A percentile compares a stretch with the other conserved stretches of the same genome.
Conservation (phyloP, 2,113 vertebrate species). For the Odontophorus gujanensis region DNA sequence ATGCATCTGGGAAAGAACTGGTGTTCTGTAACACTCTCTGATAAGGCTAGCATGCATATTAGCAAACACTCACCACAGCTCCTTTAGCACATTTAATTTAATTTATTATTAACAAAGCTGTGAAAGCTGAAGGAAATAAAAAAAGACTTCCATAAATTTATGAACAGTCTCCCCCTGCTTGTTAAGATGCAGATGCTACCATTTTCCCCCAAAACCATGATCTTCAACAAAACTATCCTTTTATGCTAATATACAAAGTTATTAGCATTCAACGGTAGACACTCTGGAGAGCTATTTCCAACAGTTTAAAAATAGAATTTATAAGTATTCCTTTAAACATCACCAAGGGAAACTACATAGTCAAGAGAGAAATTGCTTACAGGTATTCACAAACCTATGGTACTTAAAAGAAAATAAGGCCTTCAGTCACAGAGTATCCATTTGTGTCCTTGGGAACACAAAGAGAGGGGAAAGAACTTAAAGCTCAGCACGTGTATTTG, state of each 20-base stretch:
- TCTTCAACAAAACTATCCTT: conserved; percentile 60
- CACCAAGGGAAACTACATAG: conserved; percentile 48
- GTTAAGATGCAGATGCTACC: conserved; percentile 23
- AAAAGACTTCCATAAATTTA: conserved; percentile 17
- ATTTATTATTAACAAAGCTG: conserved; percentile 42
- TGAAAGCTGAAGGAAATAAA: neutral
- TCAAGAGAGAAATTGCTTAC: conserved; percentile 54
- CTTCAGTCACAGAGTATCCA: conserved; percentile 1
- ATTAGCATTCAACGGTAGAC: conserved; percentile 51
- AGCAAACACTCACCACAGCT: conserved; percentile 6
- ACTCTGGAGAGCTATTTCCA: conserved; percentile 50
- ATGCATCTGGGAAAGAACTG: conserved; percentile 28
- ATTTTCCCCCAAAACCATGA: neutral
- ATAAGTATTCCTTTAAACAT: conserved; percentile 52
- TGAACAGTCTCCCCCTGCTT: neutral
- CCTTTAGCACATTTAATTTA: conserved; percentile 47
- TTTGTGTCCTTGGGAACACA: conserved; percentile 41
- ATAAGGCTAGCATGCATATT: conserved; percentile 20
- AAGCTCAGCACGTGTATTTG: neutral
- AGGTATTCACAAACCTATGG: neutral
- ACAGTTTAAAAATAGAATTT: conserved; percentile 51
- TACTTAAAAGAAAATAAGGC: conserved; percentile 5
- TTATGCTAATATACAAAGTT: conserved; percentile 48
- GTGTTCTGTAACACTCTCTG: conserved; percentile 13
- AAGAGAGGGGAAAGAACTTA: neutral